Percentiles rank a stretch among this genome's conserved stretches.
Conservation (phyloP, 2,888 invertebrate species). For the Orthosia gothica region DNA sequence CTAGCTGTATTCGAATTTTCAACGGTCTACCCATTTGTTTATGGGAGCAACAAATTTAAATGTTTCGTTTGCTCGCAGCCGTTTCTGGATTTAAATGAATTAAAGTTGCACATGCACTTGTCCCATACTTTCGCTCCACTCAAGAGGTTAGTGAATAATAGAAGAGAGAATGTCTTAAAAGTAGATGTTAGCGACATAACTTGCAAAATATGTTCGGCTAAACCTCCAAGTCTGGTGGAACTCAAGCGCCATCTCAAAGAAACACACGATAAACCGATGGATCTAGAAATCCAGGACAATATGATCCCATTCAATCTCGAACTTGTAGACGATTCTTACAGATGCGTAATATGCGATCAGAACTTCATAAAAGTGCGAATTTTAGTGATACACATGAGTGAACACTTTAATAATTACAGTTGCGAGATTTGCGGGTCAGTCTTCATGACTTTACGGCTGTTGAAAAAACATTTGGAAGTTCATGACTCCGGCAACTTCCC, state of each 20-base stretch:
- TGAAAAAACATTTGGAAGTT: slow-evolving; percentile 88
- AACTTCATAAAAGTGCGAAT: slow-evolving; percentile 86
- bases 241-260: slow-evolving; percentile 84
- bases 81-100: slow-evolving; percentile 80
- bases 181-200: slow-evolving; percentile 84
- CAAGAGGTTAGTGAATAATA: slow-evolving; percentile 84
- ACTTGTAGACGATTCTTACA: slow-evolving; percentile 77
- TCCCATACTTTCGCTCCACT: slow-evolving; percentile 82
- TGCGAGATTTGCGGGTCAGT: slow-evolving; percentile 88
- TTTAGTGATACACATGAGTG: slow-evolving; percentile 88
- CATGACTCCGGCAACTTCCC: slow-evolving; percentile 87
- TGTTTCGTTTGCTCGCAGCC: slow-evolving; percentile 87
- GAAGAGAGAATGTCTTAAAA: slow-evolving; percentile 85
- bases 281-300: slow-evolving; percentile 85
- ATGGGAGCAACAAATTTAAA: slow-evolving; percentile 88
- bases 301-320: slow-evolving; percentile 87
- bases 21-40: slow-evolving; percentile 87
- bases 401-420: slow-evolving; percentile 88
- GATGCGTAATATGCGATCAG: slow-evolving; percentile 85
- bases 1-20: slow-evolving; percentile 86
- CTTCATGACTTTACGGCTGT: slow-evolving; percentile 86
- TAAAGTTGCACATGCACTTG: slow-evolving; percentile 84
- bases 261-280: slow-evolving; percentile 81
- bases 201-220: slow-evolving; percentile 82
- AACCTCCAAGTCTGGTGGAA: slow-evolving; percentile 75